phyloP scores from a whole-genome alignment of 2,888 invertebrate genomes.

The Crepidodera aurea region DNA sequence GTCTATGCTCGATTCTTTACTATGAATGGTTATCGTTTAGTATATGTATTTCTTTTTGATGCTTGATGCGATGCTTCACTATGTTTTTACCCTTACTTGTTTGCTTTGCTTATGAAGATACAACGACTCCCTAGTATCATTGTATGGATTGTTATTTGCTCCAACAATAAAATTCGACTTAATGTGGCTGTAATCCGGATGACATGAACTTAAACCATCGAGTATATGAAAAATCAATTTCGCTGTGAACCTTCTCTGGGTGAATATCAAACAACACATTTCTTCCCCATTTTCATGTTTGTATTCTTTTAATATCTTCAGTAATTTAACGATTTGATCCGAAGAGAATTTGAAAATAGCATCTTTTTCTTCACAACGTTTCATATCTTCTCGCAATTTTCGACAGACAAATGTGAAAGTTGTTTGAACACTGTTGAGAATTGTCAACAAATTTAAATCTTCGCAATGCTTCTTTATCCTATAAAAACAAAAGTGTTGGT shows the following conservation, averaged over 20 bases:
- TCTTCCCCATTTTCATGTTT: conserved; percentile 62
- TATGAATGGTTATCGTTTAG: too few species aligned
- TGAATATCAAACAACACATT: conserved; percentile 77
- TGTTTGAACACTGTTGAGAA: conserved; percentile 58
- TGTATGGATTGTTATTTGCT: conserved; percentile 66
- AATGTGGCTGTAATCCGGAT: conserved; percentile 67
- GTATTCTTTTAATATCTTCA: conserved; percentile 69
- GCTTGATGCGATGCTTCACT: too few species aligned
- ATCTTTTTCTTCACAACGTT: conserved; percentile 57
- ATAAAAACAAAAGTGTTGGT: background rate
- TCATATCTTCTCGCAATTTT: conserved; percentile 65
- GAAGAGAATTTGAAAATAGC: conserved; percentile 69
- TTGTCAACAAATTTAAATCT: conserved; percentile 36
- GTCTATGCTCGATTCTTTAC: too few species aligned
- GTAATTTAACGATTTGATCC: conserved; percentile 66
- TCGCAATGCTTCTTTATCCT: conserved; percentile 57
- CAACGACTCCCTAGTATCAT: conserved; percentile 65
- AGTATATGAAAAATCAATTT: conserved; percentile 77
- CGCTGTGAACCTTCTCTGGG: conserved; percentile 76
- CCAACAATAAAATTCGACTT: conserved; percentile 80
- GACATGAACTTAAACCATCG: conserved; percentile 61
- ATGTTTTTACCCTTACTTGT: too few species aligned
- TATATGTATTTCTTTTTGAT: too few species aligned
- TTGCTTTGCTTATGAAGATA: conserved; percentile 64
- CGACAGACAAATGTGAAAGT: conserved; percentile 63